These are phyloP conservation scores for Macroramphosus scolopax DNA, from an alignment of 2,797 vertebrate genomes.

Conservation along the genomic window DNA sequence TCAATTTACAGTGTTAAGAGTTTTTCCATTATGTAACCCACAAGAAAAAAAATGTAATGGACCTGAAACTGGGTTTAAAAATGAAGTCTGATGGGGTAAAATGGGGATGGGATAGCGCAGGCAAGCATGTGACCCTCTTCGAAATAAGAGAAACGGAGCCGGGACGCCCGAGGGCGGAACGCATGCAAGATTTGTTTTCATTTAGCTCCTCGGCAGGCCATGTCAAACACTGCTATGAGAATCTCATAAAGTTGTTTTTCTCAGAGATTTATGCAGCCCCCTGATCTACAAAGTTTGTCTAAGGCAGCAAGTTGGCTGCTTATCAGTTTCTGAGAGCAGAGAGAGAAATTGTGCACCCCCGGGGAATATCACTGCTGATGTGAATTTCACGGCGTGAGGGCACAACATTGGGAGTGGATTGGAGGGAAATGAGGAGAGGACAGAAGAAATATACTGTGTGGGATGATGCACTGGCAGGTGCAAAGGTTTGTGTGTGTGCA, in stretches of 20 bases:
- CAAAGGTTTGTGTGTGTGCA: slow-evolving; percentile 33
- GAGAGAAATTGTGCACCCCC: slow-evolving; percentile 30
- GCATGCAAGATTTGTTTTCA: slow-evolving; percentile 36
- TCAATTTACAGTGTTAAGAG: slow-evolving; percentile 15
- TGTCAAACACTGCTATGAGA: slow-evolving; percentile 23
- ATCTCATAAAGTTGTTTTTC: slow-evolving; percentile 27
- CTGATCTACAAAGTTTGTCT: slow-evolving; percentile 43
- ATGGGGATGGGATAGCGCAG: slow-evolving; percentile 16
- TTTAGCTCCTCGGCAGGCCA: slow-evolving; percentile 4
- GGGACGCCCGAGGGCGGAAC: slow-evolving; percentile 22
- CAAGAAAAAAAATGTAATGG: slow-evolving; percentile 26
- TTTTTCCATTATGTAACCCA: slow-evolving; percentile 39
- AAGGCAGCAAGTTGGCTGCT: slow-evolving; percentile 39
- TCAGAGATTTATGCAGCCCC: slow-evolving; percentile 20
- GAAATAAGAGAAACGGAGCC: slow-evolving; percentile 13
- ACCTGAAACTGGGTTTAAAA: slow-evolving; percentile 30
- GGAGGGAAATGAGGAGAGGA: slow-evolving; percentile 36
- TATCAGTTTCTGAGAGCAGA: slow-evolving; percentile 42
- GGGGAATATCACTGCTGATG: slow-evolving; percentile 41
- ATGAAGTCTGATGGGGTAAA: slow-evolving; percentile 7
- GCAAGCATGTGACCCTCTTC: slow-evolving; percentile 8
- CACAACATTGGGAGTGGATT: slow-evolving; percentile 28
- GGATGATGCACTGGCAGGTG: slow-evolving; percentile 63
- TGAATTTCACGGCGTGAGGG: slow-evolving; percentile 34
- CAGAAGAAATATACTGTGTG: slow-evolving; percentile 52